Evolutionary conservation across 2,888 invertebrate species (phyloP), one percentile per base, ranked within the genome.

Genomic region (Dynastes hyllus): DNA sequence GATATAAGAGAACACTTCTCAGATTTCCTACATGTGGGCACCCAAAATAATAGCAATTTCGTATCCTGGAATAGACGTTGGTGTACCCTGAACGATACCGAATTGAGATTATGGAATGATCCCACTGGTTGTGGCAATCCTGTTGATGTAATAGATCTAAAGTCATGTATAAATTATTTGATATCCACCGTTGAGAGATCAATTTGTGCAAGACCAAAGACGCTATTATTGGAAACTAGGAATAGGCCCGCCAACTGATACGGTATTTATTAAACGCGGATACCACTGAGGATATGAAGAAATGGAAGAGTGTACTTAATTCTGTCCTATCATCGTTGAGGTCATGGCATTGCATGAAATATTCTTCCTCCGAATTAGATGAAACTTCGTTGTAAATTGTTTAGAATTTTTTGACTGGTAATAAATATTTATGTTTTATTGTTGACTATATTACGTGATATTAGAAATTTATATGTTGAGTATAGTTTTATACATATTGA

Each of bases 1-100:
- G 81, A 85, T 51, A 81, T 89, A n/a, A 82, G 83, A 0, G 83
- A 85, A 40, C 81, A 80, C 1, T 86, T 88, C 61, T 83, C 87
- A 2, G 91, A 91, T 2, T 91, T 91, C 82, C 83, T 92, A 0
- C 90, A 90, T 76, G 88, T 91, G 13, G 90, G 90, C 22, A 88
- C 89, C 69, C 88, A 89, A 32, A 82, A 81, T 0, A 88, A 86
- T 5, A 85, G 87, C 1, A 84, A 85, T 3, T 87, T 88, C 29
- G 76, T 83, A 2, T 86, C 86, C 61, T 92, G 91, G 91, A 91
- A 91, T 85, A 88, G 90, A 0, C 86, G 90, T 73, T 92, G 91
- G 91, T 91, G 91, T 83, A 87, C 88, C 8, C 84, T 92, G 2
- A 86, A 89, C 50, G 90, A 89, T 0, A 85, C 89, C 13, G 81